Base-by-base conservation (phyloP, 2,113 vertebrate species). In the human region DNA sequence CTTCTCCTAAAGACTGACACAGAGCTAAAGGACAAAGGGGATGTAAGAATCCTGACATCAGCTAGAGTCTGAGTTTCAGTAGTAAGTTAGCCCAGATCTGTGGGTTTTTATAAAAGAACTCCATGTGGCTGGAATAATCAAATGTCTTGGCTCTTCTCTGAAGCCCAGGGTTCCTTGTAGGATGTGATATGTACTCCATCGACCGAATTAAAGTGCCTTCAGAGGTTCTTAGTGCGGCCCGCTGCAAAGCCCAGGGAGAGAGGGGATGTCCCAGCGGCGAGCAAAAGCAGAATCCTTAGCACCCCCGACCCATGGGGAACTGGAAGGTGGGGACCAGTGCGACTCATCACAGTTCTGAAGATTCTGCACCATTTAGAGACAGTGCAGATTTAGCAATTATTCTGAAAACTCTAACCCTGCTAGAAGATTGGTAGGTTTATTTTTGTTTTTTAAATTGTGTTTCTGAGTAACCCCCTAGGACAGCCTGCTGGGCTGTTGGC, bases 401-500 rank as follows among this genome's bases (percentile, higher is more conserved):
- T 61, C 55, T 43, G 80, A 81, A 90, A 70, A 89, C 59, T 20
- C 57, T 48, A 48, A 43, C 55, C 68, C 32, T 52, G 8, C 86
- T 70, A 6, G 80, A 84, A 88, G 50, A 66, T 57, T 18, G 61
- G 73, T 89, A 7, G 59, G 20, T 83, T 35, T 72, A 13, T 96
- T 76, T 79, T 90, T 45, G 45, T 81, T 82, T 89, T 85, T 32
- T 20, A 35, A 87, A 72, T 30, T 25, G 17, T 75, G 57, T 92
- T 97, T 95, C 80, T 59, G 50, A 96, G 79, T 94, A 73, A 40
- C 72, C 32, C 88, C 55, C 30, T 0, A 64, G 86, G 85, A 94
- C 81, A 70, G 50, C 93, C 78, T 73, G 45, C 50, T 11, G 32
- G 73, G 55, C 57, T 40, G 9, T 27, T 79, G 86, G 75, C 72